A percentile compares a stretch with the other conserved stretches of the same genome.
These are phyloP conservation scores for Sarcophaga peregrina DNA, from an alignment of 1,140 invertebrate genomes.

Conservation along the genomic window DNA sequence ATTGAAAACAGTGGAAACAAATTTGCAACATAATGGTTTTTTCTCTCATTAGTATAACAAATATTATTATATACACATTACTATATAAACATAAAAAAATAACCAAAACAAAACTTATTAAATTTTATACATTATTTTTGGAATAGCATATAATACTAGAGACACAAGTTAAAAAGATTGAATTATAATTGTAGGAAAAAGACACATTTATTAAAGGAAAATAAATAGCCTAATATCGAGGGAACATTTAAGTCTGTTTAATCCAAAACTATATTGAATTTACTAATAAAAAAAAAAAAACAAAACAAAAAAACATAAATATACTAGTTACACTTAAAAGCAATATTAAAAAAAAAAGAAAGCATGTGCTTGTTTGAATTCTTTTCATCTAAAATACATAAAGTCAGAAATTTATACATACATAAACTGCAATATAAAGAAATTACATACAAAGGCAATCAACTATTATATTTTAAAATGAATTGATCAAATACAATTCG, in stretches of 20 bases:
- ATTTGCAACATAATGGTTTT: slow-evolving; percentile 46
- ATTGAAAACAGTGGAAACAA: slow-evolving; percentile 32
- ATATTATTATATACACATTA: background rate
- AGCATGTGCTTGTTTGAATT: background rate
- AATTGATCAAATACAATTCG: slow-evolving; percentile 13
- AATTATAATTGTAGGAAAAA: background rate
- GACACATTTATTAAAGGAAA: slow-evolving; percentile 12
- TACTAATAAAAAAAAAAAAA: slow-evolving; percentile 11
- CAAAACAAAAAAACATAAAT: background rate
- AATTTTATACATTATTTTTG: slow-evolving; percentile 43
- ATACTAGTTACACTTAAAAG: slow-evolving; percentile 21
- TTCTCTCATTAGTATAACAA: slow-evolving; percentile 40
- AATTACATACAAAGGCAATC: slow-evolving; percentile 31
- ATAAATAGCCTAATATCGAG: background rate
- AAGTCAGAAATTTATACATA: background rate
- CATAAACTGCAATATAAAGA: slow-evolving; percentile 17
- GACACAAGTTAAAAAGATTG: background rate
- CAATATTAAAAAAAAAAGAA: slow-evolving; percentile 29
- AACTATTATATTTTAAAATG: slow-evolving; percentile 6
- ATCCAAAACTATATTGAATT: slow-evolving; percentile 37
- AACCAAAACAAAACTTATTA: slow-evolving; percentile 50
- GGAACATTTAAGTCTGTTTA: slow-evolving; percentile 44
- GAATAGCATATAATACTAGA: background rate
- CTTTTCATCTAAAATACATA: background rate
- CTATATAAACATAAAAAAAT: slow-evolving; percentile 46